phyloP scores from a whole-genome alignment of 2,113 vertebrate genomes.

The Sinocyclocheilus rhinocerous region DNA sequence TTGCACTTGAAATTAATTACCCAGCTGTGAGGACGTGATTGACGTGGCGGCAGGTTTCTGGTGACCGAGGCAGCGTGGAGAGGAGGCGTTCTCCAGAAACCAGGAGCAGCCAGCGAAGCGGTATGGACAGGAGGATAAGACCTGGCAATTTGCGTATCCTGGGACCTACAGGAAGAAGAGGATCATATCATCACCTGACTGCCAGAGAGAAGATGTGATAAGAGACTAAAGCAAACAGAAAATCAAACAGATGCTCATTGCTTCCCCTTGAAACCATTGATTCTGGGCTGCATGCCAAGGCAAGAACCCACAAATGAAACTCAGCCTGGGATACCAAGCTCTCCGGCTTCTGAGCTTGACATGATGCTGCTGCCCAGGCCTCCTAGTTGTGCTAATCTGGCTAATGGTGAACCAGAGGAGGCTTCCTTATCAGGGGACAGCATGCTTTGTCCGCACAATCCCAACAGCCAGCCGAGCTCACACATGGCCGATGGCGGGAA shows the following conservation, averaged over 20 bases:
- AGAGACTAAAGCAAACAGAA: slow-evolving; percentile 56
- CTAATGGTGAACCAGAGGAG: slow-evolving; percentile 26
- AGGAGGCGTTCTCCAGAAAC: slow-evolving; percentile 33
- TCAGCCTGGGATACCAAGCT: slow-evolving; percentile 53
- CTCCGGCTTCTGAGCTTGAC: slow-evolving; percentile 54
- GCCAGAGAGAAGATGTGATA: slow-evolving; percentile 57
- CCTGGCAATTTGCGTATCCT: slow-evolving; percentile 47
- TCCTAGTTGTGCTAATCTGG: slow-evolving; percentile 20
- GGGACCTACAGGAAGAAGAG: slow-evolving; percentile 63
- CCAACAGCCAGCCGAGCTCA: not conserved
- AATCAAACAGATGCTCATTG: slow-evolving; percentile 64
- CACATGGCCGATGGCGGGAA: slow-evolving; percentile 57
- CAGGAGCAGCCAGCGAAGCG: slow-evolving; percentile 43
- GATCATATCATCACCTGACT: slow-evolving; percentile 60
- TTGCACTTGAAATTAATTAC: slow-evolving; percentile 65
- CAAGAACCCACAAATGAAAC: slow-evolving; percentile 24
- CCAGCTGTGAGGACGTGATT: slow-evolving; percentile 79
- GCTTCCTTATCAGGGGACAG: slow-evolving; percentile 71
- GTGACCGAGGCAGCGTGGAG: slow-evolving; percentile 63
- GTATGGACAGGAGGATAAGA: slow-evolving; percentile 14
- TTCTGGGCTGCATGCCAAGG: slow-evolving; percentile 56
- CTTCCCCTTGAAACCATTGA: slow-evolving; percentile 59
- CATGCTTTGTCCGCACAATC: slow-evolving; percentile 57
- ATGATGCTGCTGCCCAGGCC: slow-evolving; percentile 56
- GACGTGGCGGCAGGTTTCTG: slow-evolving; percentile 73